phyloP scores from a whole-genome alignment of 1,140 invertebrate genomes.

The Cyrtorhinus lividipennis region DNA sequence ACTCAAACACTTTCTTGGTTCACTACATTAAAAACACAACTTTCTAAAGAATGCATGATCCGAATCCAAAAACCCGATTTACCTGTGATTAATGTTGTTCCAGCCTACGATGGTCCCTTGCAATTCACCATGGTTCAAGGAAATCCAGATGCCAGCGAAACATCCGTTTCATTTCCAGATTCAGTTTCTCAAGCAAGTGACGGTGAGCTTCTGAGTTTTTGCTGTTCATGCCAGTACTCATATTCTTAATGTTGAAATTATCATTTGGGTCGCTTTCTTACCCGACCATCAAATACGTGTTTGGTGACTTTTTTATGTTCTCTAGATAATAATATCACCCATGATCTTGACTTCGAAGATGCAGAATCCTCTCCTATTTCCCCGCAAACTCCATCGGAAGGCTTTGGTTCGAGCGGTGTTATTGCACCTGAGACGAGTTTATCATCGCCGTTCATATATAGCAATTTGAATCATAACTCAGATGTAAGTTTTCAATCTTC shows the following conservation, averaged over 20 bases:
- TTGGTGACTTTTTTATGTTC: neutral
- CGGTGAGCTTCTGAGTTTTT: constrained; percentile 10
- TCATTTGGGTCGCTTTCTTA: constrained; percentile 1
- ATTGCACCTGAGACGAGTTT: constrained; percentile 36
- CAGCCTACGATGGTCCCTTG: constrained; percentile 68
- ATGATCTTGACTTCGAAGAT: constrained; percentile 37
- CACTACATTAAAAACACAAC: too few relatives aligned
- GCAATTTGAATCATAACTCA: constrained; percentile 30
- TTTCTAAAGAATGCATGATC: too few relatives aligned
- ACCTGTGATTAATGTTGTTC: constrained; percentile 13
- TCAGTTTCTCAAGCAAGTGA: constrained; percentile 21
- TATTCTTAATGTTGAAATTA: neutral
- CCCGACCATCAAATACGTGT: neutral
- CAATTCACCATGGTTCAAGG: constrained; percentile 58
- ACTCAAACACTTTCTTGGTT: too few relatives aligned
- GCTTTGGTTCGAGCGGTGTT: constrained; percentile 30
- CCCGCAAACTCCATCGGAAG: constrained; percentile 30
- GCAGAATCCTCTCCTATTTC: constrained; percentile 44
- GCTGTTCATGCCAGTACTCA: too few relatives aligned
- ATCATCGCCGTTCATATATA: constrained; percentile 25
- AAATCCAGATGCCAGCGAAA: constrained; percentile 45
- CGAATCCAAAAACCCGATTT: too few relatives aligned
- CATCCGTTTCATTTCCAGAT: constrained; percentile 20
- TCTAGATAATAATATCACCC: constrained; percentile 13
- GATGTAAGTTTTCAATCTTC: constrained; percentile 21